Percentiles rank a stretch among this genome's conserved stretches.
These are phyloP conservation scores for Alexandromys fortis DNA, from an alignment of 2,113 vertebrate genomes.

Conservation along the genomic window DNA sequence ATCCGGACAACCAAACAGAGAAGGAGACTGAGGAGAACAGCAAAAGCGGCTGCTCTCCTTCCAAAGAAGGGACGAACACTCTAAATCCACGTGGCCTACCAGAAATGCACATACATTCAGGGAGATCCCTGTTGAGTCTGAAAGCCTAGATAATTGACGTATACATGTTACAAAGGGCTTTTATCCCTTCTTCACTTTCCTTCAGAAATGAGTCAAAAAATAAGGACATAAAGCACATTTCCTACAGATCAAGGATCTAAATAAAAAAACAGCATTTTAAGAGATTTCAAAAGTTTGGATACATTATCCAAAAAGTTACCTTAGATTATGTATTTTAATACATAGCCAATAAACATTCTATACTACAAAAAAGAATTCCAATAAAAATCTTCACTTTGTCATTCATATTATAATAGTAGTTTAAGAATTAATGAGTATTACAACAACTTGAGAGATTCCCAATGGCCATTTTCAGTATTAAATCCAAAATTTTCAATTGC, in stretches of 20 bases:
- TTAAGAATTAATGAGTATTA: conserved; percentile 31
- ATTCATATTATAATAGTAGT: conserved; percentile 28
- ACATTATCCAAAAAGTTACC: conserved; percentile 30
- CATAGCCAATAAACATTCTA: conserved; percentile 23
- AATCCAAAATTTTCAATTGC: conserved; percentile 50
- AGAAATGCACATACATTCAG: background rate
- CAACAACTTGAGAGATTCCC: background rate
- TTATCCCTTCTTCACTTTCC: background rate
- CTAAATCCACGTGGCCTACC: background rate
- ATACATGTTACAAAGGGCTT: background rate
- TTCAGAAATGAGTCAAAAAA: conserved; percentile 9
- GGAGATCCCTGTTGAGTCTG: background rate
- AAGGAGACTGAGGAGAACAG: background rate
- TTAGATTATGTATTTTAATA: conserved; percentile 38
- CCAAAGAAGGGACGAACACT: background rate
- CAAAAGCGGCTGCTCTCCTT: background rate
- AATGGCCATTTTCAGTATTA: conserved; percentile 9
- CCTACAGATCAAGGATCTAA: background rate
- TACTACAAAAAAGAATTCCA: background rate
- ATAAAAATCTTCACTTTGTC: background rate
- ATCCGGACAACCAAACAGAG: background rate
- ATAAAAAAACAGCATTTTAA: background rate
- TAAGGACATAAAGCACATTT: background rate
- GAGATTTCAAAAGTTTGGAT: conserved; percentile 5
- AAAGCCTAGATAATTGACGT: background rate